A percentile compares a stretch with the other conserved stretches of the same genome.
phyloP scores from a whole-genome alignment of 2,113 vertebrate species.

The Clarias batrachus region DNA sequence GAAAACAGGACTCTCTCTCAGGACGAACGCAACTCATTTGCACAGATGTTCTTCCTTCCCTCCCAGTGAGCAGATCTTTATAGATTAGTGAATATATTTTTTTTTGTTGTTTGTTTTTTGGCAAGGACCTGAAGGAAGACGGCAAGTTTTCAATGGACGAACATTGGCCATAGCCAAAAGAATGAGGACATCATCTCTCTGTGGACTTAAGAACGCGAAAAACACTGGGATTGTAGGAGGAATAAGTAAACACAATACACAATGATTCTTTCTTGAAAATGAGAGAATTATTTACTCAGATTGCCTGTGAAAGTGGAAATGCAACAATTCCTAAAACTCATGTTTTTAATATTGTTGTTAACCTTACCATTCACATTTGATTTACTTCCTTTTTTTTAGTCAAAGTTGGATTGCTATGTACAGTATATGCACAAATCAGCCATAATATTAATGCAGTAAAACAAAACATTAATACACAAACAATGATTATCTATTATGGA shows the following conservation, averaged over 20 bases:
- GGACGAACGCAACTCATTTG: constrained; percentile 22
- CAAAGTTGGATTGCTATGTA: not conserved
- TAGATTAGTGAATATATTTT: constrained; percentile 22
- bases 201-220: not conserved
- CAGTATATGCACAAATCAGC: not conserved
- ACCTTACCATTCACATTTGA: not conserved
- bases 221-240: not conserved
- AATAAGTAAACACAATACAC: not conserved
- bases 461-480: too few relatives aligned
- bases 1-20: constrained; percentile 31
- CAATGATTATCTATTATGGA: too few relatives aligned
- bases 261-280: not conserved
- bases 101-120: not conserved
- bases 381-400: not conserved
- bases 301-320: not conserved
- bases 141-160: not conserved
- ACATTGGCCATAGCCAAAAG: constrained; percentile 1
- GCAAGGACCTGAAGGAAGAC: constrained; percentile 9
- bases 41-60: constrained; percentile 38
- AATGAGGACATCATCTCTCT: constrained; percentile 2
- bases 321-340: not conserved
- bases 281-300: not conserved
- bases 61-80: constrained; percentile 41
- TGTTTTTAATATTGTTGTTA: not conserved
- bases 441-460: too few relatives aligned